phyloP scores from a whole-genome alignment of 2,797 vertebrate species.

The Rhinogobio ventralis region DNA sequence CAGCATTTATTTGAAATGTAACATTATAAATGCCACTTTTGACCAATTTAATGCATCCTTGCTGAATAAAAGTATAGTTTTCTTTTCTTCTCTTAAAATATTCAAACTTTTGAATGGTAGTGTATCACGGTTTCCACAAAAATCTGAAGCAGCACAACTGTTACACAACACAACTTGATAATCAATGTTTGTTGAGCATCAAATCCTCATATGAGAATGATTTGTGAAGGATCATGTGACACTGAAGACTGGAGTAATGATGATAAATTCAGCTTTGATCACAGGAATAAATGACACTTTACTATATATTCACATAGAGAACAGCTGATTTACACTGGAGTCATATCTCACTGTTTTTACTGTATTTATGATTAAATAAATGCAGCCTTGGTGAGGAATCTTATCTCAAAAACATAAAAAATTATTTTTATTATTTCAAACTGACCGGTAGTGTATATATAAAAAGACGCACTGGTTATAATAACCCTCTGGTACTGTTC shows the following conservation, averaged over 20 bases:
- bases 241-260: not conserved
- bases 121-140: not conserved
- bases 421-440: no score
- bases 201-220: not conserved
- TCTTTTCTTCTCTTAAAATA: not conserved
- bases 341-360: not conserved
- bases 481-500: not conserved
- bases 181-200: not conserved
- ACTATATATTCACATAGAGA: not conserved
- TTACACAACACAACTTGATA: no score
- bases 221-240: no score
- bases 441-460: not conserved
- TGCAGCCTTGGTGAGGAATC: not conserved
- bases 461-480: not conserved
- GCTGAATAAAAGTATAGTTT: not conserved
- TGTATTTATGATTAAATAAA: not conserved
- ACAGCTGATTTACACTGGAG: fast-evolving
- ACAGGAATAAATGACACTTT: not conserved
- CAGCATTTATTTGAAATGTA: not conserved
- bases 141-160: not conserved
- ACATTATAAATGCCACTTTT: no score
- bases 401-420: not conserved
- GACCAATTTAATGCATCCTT: not conserved
- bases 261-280: no score
- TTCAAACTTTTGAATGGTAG: not conserved